These are phyloP conservation scores for Salpingus planirostris DNA, from an alignment of 2,888 invertebrate species.

Conservation along the genomic window DNA sequence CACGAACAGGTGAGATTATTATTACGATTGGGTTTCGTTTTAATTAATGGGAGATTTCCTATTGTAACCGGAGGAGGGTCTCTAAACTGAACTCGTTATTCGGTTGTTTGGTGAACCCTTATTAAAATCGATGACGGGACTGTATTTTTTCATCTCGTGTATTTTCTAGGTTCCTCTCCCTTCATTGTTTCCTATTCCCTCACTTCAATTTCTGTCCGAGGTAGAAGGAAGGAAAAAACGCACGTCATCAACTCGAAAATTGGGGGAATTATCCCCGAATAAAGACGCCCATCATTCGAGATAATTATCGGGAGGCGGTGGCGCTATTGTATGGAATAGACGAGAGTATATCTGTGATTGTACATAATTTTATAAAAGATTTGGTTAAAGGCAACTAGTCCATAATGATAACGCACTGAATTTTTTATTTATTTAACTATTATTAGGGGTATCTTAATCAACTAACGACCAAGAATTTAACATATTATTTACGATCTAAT, in stretches of 20 bases:
- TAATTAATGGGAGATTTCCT: slow-evolving; percentile 10
- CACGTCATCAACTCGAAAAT: no score
- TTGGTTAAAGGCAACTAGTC: no score
- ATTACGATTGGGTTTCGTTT: slow-evolving; percentile 5
- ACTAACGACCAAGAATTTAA: no score
- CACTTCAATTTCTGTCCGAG: slow-evolving; percentile 74
- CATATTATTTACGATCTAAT: no score
- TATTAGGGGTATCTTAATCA: no score
- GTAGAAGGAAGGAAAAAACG: slow-evolving; percentile 32
- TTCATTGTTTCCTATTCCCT: slow-evolving; percentile 84
- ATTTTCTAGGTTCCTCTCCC: slow-evolving; percentile 71
- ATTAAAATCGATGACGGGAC: slow-evolving; percentile 21
- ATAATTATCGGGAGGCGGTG: slow-evolving; percentile 2
- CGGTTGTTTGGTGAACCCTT: slow-evolving; percentile 9
- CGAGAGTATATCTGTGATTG: no score
- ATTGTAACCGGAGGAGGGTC: slow-evolving; percentile 4
- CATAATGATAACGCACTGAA: no score
- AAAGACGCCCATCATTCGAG: slow-evolving; percentile 12
- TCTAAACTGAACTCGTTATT: slow-evolving; percentile 4
- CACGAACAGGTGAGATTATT: slow-evolving; percentile 62
- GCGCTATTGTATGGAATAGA: no score
- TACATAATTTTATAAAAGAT: no score
- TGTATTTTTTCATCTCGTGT: slow-evolving; percentile 14
- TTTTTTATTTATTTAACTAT: no score
- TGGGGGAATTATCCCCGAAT: no score